Percentiles rank a stretch among this genome's conserved stretches.
Evolutionary conservation across 2,113 vertebrate species (phyloP).

Genomic region (Vimba vimba): DNA sequence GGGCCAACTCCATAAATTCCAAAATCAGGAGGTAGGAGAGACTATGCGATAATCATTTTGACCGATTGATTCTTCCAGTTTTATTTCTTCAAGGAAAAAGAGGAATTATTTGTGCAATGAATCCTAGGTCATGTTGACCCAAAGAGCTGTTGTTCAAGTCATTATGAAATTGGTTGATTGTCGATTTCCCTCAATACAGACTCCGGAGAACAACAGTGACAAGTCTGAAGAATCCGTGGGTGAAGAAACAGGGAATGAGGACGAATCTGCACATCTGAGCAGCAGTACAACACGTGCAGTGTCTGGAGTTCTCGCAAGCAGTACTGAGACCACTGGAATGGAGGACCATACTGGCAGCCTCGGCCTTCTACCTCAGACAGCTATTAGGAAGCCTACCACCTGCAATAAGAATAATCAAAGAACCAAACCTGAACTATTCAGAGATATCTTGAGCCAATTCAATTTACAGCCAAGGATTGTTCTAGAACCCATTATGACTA

Average conservation of each 20-base stretch:
- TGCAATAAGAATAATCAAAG: constrained; percentile 19
- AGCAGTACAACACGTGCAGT: not conserved
- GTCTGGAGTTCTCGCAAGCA: constrained; percentile 37
- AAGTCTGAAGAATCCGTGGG: constrained; percentile 27
- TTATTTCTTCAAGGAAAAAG: constrained; percentile 1
- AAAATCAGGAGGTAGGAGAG: constrained; percentile 54
- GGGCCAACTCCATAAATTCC: constrained; percentile 31
- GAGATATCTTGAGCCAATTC: constrained; percentile 10
- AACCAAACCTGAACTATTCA: constrained; percentile 14
- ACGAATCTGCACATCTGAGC: not conserved
- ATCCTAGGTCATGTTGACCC: not conserved
- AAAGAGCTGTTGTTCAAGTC: not conserved
- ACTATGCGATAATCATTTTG: not conserved
- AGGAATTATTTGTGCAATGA: not conserved
- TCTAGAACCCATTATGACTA: constrained; percentile 30
- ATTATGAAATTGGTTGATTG: constrained; percentile 41
- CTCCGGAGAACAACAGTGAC: constrained; percentile 42
- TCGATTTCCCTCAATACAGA: constrained; percentile 51
- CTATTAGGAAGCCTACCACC: constrained; percentile 19
- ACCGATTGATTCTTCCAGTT: not conserved
- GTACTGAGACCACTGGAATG: constrained; percentile 35
- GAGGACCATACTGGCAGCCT: constrained; percentile 14
- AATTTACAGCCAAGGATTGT: constrained; percentile 57
- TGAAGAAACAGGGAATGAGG: not conserved
- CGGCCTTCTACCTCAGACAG: constrained; percentile 17